Percentiles rank a stretch among this genome's conserved stretches.
Evolutionary conservation across 2,888 invertebrate genomes (phyloP).

Genomic region (Tolmerus cingulatus): DNA sequence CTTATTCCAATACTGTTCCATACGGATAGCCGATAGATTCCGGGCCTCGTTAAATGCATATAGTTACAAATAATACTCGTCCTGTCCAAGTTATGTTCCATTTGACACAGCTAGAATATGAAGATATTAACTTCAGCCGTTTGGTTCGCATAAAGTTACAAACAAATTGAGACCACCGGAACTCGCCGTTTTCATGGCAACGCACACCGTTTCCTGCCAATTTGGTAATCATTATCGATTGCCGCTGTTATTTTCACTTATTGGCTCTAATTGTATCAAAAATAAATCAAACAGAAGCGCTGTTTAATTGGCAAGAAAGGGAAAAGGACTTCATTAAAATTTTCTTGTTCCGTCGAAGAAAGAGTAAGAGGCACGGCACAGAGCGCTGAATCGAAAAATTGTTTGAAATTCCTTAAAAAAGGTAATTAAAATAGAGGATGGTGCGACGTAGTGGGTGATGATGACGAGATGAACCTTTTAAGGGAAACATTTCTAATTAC

Average conservation of each 20-base stretch:
- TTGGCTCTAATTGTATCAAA: slow-evolving; percentile 22
- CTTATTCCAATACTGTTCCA: not conserved
- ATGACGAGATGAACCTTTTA: not conserved
- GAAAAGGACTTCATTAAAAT: slow-evolving; percentile 6
- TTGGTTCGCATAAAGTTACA: not conserved
- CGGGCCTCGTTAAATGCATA: not conserved
- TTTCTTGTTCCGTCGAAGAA: not conserved
- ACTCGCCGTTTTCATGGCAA: not conserved
- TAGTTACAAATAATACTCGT: not conserved
- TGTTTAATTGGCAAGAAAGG: not conserved
- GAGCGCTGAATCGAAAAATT: not conserved
- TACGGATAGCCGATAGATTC: not conserved
- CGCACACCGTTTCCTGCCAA: slow-evolving; percentile 29
- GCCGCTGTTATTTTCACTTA: slow-evolving; percentile 14
- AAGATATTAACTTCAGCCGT: not conserved
- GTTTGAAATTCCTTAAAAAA: not conserved
- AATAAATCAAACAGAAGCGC: slow-evolving; percentile 28
- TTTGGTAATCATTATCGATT: slow-evolving; percentile 23
- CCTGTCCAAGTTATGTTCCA: not conserved
- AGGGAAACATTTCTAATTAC: not conserved
- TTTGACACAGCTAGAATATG: not conserved
- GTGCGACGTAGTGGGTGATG: not conserved
- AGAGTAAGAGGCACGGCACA: not conserved
- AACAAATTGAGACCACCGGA: not conserved
- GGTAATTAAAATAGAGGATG: not conserved